These are phyloP conservation scores for Noctuana brunneofusca DNA, from an alignment of 2,888 invertebrate genomes.

Conservation along the genomic window DNA sequence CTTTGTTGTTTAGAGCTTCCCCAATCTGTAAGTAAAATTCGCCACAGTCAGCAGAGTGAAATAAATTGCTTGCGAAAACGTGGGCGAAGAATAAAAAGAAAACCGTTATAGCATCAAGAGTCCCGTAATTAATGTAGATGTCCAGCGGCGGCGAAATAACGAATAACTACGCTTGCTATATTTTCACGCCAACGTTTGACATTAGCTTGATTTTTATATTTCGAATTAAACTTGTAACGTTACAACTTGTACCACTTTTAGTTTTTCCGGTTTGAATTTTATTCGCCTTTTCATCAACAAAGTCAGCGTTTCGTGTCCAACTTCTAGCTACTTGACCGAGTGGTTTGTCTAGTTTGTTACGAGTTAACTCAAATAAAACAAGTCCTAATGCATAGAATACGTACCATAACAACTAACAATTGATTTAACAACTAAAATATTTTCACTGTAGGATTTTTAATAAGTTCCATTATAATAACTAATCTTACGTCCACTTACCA, in stretches of 20 bases:
- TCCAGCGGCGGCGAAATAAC: conserved; percentile 44
- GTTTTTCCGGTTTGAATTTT: conserved; percentile 23
- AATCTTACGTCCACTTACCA: not conserved
- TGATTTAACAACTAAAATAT: too few species aligned
- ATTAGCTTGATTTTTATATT: conserved; percentile 33
- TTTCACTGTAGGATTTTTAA: too few species aligned
- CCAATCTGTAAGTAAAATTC: conserved; percentile 67
- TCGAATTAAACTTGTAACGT: conserved; percentile 27
- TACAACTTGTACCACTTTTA: conserved; percentile 34
- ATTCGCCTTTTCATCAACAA: conserved; percentile 27
- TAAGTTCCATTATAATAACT: not conserved
- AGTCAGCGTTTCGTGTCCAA: conserved; percentile 26
- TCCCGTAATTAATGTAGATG: conserved; percentile 65
- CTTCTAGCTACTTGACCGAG: conserved; percentile 33
- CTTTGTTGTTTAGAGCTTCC: conserved; percentile 29
- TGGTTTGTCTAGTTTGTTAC: conserved; percentile 27
- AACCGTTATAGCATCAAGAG: conserved; percentile 60
- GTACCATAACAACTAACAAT: too few species aligned
- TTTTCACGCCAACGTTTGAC: conserved; percentile 41
- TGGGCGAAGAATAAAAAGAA: conserved; percentile 52
- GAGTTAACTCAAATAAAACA: conserved; percentile 12
- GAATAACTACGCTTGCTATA: conserved; percentile 44
- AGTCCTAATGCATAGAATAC: conserved; percentile 1
- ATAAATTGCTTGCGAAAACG: conserved; percentile 67
- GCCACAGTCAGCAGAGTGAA: conserved; percentile 57